Base-by-base conservation (phyloP, 2,113 vertebrate species). In the Gymnocephalus cernua region DNA sequence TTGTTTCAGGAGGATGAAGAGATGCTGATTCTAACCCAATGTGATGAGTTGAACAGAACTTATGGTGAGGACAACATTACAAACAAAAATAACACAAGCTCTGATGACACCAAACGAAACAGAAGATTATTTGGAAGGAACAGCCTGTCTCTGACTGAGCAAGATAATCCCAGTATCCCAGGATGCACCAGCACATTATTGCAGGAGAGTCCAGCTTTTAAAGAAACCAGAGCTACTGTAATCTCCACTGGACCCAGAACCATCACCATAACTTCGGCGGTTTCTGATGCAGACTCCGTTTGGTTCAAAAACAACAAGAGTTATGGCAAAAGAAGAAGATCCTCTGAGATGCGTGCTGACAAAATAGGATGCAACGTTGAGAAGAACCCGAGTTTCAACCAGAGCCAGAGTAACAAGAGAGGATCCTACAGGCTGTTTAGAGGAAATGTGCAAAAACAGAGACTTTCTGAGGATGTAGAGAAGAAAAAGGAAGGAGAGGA, bases 1-100 rank as follows among this genome's bases (percentile, higher is more conserved):
- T 82, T 91, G 29, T 84, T 84, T 47, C 85, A 84, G n/a, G 88
- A 78, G 0, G 89, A 93, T 50, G 95, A 97, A 78, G 95, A 97
- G 74, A 94, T 84, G 23, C 63, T 93, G 66, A 85, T 91, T 89
- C 95, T 97, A 94, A 93, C 94, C 47, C 89, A 86, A 82, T 93
- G 74, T 12, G 95, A 96, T 70, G 92, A 95, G 86, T 64, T 97
- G 74, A 94, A 67, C 83, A 86, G 65, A 86, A 91, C 61, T 79
- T 93, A 93, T 12, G 66, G 48, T 0, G 87, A 94, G 80, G 90
- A 89, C 61, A 58, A 14, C 51, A 23, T 58, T 19, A 38, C 35
- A 63, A 77, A 48, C 12, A 63, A 19, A 50, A 64, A 57, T 13
- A 59, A 47, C 44, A n/a, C 51, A 1, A 18, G 35, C 23, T 48